Evolutionary conservation across 2,113 vertebrate species (phyloP).

Genomic region (Leptodactylus fuscus): DNA sequence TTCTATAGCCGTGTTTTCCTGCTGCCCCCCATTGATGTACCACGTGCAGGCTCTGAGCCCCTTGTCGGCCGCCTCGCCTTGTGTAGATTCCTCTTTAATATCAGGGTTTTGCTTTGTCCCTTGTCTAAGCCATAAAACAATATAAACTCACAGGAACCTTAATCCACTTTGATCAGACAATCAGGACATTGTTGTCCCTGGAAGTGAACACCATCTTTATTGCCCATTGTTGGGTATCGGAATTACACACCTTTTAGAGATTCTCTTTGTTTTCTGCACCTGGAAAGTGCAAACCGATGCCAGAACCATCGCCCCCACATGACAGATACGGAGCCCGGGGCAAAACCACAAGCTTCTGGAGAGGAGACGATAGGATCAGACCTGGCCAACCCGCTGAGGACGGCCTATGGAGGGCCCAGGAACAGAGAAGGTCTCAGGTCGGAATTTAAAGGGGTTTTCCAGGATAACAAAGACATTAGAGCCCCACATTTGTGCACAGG

Average conservation of each 20-base stretch:
- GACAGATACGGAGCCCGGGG: neutral
- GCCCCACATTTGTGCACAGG: neutral
- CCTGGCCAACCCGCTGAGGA: neutral
- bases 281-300: constrained; percentile 32
- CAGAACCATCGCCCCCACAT: constrained; percentile 24
- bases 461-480: no score
- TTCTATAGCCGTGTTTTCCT: neutral
- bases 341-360: constrained; percentile 23
- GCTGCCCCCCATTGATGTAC: neutral
- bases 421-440: no score
- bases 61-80: no score
- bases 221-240: constrained; percentile 25
- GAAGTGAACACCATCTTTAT: constrained; percentile 30
- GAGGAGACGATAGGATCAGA: neutral
- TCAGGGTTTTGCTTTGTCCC: neutral
- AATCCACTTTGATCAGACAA: constrained; percentile 40
- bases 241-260: constrained; percentile 36
- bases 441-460: no score
- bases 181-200: constrained; percentile 29
- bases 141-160: neutral
- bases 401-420: no score
- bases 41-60: neutral
- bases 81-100: neutral
- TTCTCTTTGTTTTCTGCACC: constrained; percentile 40
- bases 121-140: neutral